These are phyloP conservation scores for Coreius guichenoti DNA, from an alignment of 2,797 vertebrate species.

Conservation along the genomic window DNA sequence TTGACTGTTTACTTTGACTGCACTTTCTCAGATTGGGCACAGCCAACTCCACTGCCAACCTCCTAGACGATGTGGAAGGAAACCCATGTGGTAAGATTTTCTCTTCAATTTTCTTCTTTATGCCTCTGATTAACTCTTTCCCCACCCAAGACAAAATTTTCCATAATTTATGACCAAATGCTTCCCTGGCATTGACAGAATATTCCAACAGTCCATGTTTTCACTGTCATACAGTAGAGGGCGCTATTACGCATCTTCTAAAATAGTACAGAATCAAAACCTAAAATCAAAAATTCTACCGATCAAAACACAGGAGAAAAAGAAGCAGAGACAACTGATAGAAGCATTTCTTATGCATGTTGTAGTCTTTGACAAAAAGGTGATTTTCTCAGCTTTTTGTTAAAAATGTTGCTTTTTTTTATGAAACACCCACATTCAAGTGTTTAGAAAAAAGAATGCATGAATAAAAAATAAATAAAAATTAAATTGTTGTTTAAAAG, in stretches of 20 bases:
- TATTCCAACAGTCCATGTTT: not conserved
- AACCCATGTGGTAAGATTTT: slow-evolving; percentile 86
- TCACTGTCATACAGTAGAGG: not conserved
- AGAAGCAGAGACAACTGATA: no score
- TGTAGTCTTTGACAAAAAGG: no score
- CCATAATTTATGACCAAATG: no score
- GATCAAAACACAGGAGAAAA: not conserved
- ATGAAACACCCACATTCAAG: no score
- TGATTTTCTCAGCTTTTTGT: no score
- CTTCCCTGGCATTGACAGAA: not conserved
- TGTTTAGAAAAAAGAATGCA: no score
- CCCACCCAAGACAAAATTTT: not conserved
- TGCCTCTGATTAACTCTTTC: not conserved
- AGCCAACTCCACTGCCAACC: slow-evolving; percentile 92
- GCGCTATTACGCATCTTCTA: not conserved
- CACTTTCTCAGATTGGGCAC: slow-evolving; percentile 81
- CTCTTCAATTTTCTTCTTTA: not conserved
- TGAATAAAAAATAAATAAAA: no score
- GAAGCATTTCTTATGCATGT: no score
- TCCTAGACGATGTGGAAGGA: slow-evolving; percentile 92
- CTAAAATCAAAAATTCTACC: not conserved
- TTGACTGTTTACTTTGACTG: slow-evolving; percentile 75
- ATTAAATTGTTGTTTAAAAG: no score
- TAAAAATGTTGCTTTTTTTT: no score
- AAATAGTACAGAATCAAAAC: not conserved